These are phyloP conservation scores for Microplitis demolitor DNA, from an alignment of 1,140 invertebrate genomes.

Conservation along the genomic window DNA sequence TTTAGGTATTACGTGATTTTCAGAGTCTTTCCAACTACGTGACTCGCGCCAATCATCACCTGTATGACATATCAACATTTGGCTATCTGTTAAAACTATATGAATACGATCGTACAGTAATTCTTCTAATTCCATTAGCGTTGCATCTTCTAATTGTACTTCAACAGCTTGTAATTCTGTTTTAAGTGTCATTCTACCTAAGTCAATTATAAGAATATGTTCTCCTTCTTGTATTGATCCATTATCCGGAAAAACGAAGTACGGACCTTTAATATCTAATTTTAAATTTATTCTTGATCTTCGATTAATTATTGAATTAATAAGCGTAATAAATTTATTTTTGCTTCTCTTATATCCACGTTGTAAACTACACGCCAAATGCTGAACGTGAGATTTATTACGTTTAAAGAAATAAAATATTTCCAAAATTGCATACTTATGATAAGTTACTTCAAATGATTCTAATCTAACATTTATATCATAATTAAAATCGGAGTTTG, in stretches of 20 bases:
- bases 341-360: slow-evolving; percentile 41
- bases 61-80: slow-evolving; percentile 59
- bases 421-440: slow-evolving; percentile 79
- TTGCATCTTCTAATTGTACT: slow-evolving; percentile 74
- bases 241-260: slow-evolving; percentile 78
- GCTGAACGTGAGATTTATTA: slow-evolving; percentile 45
- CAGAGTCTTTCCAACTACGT: slow-evolving; percentile 73
- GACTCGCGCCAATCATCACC: slow-evolving; percentile 77
- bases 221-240: slow-evolving; percentile 76
- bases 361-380: slow-evolving; percentile 43
- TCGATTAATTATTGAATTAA: slow-evolving; percentile 55
- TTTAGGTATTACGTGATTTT: slow-evolving; percentile 78
- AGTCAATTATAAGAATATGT: slow-evolving; percentile 74
- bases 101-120: slow-evolving; percentile 79
- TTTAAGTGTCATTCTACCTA: slow-evolving; percentile 72
- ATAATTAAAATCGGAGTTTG: slow-evolving; percentile 72
- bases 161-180: slow-evolving; percentile 77
- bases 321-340: slow-evolving; percentile 38
- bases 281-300: slow-evolving; percentile 75
- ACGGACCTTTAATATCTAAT: slow-evolving; percentile 79
- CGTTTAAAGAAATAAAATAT: slow-evolving; percentile 76
- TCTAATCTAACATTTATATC: slow-evolving; percentile 72
- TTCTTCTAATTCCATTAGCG: slow-evolving; percentile 83
- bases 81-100: slow-evolving; percentile 72
- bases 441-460: slow-evolving; percentile 78